Percentiles rank a stretch among this genome's conserved stretches.
Evolutionary conservation across 2,113 vertebrate species (phyloP).

Genomic region (Tragelaphus buxtoni): DNA sequence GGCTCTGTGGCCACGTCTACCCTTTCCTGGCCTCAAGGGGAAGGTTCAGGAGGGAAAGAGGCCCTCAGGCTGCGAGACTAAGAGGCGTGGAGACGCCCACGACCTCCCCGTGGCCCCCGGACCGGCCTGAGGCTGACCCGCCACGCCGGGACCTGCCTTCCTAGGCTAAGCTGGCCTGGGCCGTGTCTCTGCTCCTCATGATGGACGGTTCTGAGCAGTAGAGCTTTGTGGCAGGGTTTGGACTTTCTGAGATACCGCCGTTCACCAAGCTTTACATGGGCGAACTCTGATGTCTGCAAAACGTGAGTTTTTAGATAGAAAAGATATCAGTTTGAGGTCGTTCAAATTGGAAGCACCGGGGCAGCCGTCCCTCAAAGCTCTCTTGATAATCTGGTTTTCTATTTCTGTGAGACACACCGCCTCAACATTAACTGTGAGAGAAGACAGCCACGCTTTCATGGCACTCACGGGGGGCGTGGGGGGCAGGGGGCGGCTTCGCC

Average conservation of each 20-base stretch:
- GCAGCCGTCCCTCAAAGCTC: fast-evolving
- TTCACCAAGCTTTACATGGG: fast-evolving
- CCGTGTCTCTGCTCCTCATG: background rate
- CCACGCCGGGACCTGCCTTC: fast-evolving
- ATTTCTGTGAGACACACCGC: fast-evolving
- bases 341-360: fast-evolving
- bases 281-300: background rate
- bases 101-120: background rate
- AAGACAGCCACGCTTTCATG: fast-evolving
- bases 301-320: background rate
- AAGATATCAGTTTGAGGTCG: fast-evolving
- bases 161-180: background rate
- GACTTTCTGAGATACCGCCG: fast-evolving
- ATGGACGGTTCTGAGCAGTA: fast-evolving
- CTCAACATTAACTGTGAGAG: fast-evolving
- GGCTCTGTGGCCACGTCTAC: background rate
- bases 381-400: fast-evolving
- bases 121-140: fast-evolving
- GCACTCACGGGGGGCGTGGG: fast-evolving
- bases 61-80: too few species aligned
- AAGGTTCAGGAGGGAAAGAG: background rate
- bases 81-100: fast-evolving
- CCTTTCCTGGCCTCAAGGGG: background rate
- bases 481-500: background rate
- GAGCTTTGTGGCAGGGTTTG: fast-evolving